Evolutionary conservation across 2,797 vertebrate genomes (phyloP).

Genomic region (Pampus argenteus): DNA sequence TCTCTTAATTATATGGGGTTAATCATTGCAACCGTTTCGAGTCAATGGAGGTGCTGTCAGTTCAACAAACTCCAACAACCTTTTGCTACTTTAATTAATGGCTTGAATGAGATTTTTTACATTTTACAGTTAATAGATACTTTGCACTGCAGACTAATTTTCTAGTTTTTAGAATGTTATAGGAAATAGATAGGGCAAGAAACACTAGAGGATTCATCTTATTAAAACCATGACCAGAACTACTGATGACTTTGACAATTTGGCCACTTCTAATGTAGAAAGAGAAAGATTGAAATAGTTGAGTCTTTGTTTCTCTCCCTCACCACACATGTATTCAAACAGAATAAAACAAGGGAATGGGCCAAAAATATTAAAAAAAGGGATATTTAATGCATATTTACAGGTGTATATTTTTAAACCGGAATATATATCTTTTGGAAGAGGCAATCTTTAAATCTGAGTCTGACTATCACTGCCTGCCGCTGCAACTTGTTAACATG

Average conservation of each 20-base stretch:
- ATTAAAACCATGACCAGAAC: neutral
- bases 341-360: too few relatives aligned
- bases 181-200: neutral
- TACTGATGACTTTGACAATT: neutral
- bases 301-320: too few relatives aligned
- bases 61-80: conserved; percentile 15
- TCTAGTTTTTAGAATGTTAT: neutral
- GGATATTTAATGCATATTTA: too few relatives aligned
- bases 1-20: neutral
- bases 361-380: too few relatives aligned
- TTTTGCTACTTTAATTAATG: conserved; percentile 28
- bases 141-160: neutral
- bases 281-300: neutral
- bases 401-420: too few relatives aligned
- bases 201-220: neutral
- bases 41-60: conserved; percentile 17
- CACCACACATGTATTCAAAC: too few relatives aligned
- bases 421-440: too few relatives aligned
- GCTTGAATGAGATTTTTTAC: conserved; percentile 22
- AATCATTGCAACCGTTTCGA: conserved; percentile 11
- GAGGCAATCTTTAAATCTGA: conserved; percentile 64
- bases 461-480: conserved; percentile 54
- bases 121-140: conserved; percentile 22
- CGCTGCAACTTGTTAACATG: conserved; percentile 44
- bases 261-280: neutral